Evolutionary conservation across 2,797 vertebrate genomes (phyloP).

Genomic region (Poeciliopsis infans): DNA sequence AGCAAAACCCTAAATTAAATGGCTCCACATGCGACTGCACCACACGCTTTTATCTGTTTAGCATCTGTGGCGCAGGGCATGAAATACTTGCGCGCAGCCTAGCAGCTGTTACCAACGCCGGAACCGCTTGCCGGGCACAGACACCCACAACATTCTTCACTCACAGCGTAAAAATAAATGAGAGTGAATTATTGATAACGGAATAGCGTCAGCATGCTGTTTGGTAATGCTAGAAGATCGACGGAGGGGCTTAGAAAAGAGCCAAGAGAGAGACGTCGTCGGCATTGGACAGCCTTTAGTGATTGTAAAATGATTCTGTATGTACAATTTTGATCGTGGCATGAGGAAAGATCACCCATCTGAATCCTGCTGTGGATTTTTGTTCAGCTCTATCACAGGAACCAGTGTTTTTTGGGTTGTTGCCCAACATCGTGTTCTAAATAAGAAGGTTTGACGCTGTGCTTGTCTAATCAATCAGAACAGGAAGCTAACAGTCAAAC

Average conservation of each 20-base stretch:
- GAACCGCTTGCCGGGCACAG: slow-evolving; percentile 24
- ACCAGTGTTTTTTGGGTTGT: background rate
- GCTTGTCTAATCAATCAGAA: background rate
- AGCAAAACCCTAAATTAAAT: slow-evolving; percentile 6
- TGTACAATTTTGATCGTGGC: background rate
- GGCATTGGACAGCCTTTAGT: background rate
- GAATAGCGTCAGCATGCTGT: slow-evolving; percentile 66
- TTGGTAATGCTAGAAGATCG: slow-evolving; percentile 66
- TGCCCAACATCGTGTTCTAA: background rate
- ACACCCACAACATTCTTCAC: slow-evolving; percentile 42
- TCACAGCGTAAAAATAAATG: slow-evolving; percentile 70
- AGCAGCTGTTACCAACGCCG: slow-evolving; percentile 30
- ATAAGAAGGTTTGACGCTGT: background rate
- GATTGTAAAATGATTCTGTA: slow-evolving; percentile 7
- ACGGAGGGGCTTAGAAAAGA: slow-evolving; percentile 15
- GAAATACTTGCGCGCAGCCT: slow-evolving; percentile 15
- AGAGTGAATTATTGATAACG: slow-evolving; percentile 81
- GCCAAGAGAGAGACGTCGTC: background rate
- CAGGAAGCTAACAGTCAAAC: background rate
- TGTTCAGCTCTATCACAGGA: slow-evolving; percentile 4
- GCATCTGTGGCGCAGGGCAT: background rate
- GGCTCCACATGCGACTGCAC: background rate
- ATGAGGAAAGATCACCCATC: background rate
- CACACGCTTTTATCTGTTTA: background rate
- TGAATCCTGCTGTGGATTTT: background rate